Conservation (phyloP, 2,888 invertebrate genomes). For the Busseola fusca region DNA sequence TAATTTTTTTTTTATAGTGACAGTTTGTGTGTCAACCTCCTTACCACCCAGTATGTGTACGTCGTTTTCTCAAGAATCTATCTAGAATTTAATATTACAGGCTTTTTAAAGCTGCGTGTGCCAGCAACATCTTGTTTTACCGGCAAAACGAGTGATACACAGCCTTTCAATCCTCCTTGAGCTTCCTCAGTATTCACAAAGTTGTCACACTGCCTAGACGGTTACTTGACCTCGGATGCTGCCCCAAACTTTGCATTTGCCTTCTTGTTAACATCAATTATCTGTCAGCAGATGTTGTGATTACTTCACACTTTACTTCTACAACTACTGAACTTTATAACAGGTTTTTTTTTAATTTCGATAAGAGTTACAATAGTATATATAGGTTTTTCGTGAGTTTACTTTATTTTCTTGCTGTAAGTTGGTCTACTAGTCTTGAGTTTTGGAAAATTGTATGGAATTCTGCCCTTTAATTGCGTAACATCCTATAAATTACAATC, state of each 20-base stretch:
- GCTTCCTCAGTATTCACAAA: slow-evolving; percentile 7
- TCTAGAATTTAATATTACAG: not conserved
- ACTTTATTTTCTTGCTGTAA: not conserved
- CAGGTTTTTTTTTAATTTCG: not conserved
- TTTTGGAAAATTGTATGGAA: not conserved
- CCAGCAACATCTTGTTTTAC: slow-evolving; percentile 12
- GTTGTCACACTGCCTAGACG: slow-evolving; percentile 11
- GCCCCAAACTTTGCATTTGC: slow-evolving; percentile 11
- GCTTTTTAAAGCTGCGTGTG: not conserved
- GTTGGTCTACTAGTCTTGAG: not conserved
- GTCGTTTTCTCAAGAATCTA: not conserved
- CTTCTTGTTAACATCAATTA: slow-evolving; percentile 10
- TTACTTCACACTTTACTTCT: slow-evolving; percentile 10
- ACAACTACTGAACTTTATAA: slow-evolving; percentile 14
- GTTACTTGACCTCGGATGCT: slow-evolving; percentile 16
- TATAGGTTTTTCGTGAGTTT: not conserved
- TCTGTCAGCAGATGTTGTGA: slow-evolving; percentile 1
- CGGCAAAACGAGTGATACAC: not conserved
- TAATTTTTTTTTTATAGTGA: too few species aligned
- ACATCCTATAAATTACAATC: too few species aligned
- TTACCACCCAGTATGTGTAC: too few species aligned
- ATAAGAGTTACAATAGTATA: not conserved
- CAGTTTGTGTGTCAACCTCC: too few species aligned
- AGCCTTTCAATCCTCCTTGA: not conserved
- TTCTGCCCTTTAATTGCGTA: not conserved